Base-by-base conservation (phyloP, 2,113 vertebrate species). In the Paradoxurus hermaphroditus region DNA sequence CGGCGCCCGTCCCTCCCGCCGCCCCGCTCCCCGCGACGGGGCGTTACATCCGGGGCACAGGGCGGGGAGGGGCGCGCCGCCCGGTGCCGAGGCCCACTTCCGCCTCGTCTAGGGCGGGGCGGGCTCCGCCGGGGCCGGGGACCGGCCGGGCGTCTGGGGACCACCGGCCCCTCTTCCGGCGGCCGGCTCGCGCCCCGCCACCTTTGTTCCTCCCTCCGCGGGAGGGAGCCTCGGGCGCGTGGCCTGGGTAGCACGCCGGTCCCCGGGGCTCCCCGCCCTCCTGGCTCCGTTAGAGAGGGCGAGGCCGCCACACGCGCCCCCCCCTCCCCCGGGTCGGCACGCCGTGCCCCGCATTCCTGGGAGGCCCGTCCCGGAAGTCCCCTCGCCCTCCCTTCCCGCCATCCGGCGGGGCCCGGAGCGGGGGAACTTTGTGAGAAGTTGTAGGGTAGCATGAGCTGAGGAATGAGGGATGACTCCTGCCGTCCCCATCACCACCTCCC, bases 21-120 rank as follows among this genome's bases (percentile, higher is more conserved):
- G 21, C 93, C 90, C 95, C n/a, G 96, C 91, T 97, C 89, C 91
- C 95, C 85, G 96, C 77, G 95, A 97, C 84, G 94, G 96, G 98
- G 98, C 97, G 98, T 98, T 98, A 98, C 98, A 98, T 98, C 98
- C 98, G 97, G 98, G 97, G 95, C 95, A 96, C 93, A 86, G 97
- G 97, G 96, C 95, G 96, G 98, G 98, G 98, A 98, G 97, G 97
- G 97, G 97, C 96, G 97, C 97, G 94, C 65, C 92, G 86, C 96
- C 97, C 96, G 96, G 97, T 97, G 95, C 96, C 56, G 96, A 97
- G 94, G 98, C 92, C 97, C 97, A 98, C 98, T 98, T 98, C 98
- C 97, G 98, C 97, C 98, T 98, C 92, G 62, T 77, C 41, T 91
- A 90, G 98, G 98, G 97, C 73, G 97, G 97, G 97, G 97, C 92